Evolutionary conservation across 2,888 invertebrate species (phyloP).

Genomic region (Gandaritis pyraliata): DNA sequence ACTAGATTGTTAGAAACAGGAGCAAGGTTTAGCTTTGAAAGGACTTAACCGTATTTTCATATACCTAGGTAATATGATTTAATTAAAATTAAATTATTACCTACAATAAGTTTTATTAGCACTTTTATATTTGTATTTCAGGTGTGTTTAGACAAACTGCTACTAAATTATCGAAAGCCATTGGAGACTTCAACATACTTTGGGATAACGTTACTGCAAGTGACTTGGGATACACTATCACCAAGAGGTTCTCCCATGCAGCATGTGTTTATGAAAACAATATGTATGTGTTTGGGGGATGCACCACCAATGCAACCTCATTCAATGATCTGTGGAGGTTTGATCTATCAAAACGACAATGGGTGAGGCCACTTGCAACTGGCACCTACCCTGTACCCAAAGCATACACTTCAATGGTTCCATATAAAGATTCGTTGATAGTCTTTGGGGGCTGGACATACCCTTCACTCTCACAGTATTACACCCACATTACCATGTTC

Average conservation of each 20-base stretch:
- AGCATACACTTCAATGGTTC: conserved; percentile 96
- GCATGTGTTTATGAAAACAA: conserved; percentile 92
- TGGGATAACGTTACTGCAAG: conserved; percentile 87
- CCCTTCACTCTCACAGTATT: conserved; percentile 93
- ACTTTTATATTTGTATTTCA: conserved; percentile 65
- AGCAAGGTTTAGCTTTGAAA: too few species aligned
- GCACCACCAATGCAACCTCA: conserved; percentile 96
- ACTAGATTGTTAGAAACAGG: too few species aligned
- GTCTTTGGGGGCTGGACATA: conserved; percentile 98
- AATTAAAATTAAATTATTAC: conserved; percentile 1
- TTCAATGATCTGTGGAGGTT: conserved; percentile 98
- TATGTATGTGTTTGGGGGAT: conserved; percentile 98
- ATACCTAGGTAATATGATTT: not conserved
- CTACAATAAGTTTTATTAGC: too few species aligned
- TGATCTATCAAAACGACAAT: conserved; percentile 92
- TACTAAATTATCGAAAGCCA: conserved; percentile 90
- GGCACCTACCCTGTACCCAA: conserved; percentile 97
- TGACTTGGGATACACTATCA: conserved; percentile 89
- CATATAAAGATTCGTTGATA: conserved; percentile 91
- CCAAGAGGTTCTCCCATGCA: conserved; percentile 96
- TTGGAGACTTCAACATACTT: conserved; percentile 89
- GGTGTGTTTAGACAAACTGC: conserved; percentile 91
- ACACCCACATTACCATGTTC: conserved; percentile 94
- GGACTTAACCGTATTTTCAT: not conserved
- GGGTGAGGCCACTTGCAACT: conserved; percentile 93